Conservation (phyloP, 2,797 vertebrate species). For the Pangasius larnaudii region DNA sequence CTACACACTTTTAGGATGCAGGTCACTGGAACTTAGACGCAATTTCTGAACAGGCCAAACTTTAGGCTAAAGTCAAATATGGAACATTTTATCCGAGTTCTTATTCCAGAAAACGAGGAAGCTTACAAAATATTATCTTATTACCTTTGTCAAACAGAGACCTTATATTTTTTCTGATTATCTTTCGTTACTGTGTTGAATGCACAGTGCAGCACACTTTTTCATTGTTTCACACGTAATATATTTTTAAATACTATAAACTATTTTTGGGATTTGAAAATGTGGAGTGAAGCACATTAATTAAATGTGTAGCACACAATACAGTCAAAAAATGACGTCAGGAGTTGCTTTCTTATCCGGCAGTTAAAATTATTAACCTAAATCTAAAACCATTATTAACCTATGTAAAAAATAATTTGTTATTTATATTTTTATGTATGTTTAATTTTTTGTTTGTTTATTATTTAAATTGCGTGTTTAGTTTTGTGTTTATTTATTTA, state of each 20-base stretch:
- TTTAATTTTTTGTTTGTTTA: no score
- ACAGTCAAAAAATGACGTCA: neutral
- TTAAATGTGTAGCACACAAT: neutral
- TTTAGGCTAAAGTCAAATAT: neutral
- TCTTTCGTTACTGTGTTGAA: neutral
- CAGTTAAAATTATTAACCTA: no score
- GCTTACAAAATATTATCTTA: neutral
- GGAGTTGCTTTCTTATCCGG: neutral
- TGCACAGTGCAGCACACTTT: neutral
- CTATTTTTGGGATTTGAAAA: neutral
- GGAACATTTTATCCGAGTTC: neutral
- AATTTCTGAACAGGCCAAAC: neutral
- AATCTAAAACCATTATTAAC: no score
- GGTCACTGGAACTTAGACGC: neutral
- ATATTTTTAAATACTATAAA: neutral
- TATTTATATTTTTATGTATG: no score
- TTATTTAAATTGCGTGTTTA: neutral
- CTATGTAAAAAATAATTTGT: neutral
- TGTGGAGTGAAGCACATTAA: no score
- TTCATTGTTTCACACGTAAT: neutral
- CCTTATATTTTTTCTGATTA: neutral
- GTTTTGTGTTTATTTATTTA: no score
- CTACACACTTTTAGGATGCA: neutral
- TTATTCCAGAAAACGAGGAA: neutral
- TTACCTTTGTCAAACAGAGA: neutral